These are phyloP conservation scores for Pycnonotus jocosus DNA, from an alignment of 2,113 vertebrate genomes.

Conservation along the genomic window DNA sequence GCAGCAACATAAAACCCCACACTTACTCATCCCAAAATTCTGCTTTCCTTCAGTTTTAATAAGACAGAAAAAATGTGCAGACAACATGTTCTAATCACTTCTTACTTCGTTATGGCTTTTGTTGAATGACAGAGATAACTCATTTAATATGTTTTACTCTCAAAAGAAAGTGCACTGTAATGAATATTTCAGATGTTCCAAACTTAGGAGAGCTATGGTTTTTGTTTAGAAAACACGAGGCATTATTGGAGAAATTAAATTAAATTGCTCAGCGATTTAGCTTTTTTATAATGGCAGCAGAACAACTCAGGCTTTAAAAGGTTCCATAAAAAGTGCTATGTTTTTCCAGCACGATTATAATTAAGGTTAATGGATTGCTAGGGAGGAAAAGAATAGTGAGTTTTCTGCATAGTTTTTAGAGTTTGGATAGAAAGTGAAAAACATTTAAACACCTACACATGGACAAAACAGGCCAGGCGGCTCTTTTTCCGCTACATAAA, in stretches of 20 bases:
- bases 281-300: constrained; percentile 38
- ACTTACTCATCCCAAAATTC: not conserved
- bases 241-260: constrained; percentile 46
- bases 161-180: constrained; percentile 23
- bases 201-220: not conserved
- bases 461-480: not conserved
- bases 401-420: constrained; percentile 12
- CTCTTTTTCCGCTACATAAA: not conserved
- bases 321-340: not conserved
- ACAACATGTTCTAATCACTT: not conserved
- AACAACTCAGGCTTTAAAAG: constrained; percentile 33
- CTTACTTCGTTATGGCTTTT: not conserved
- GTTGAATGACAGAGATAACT: not conserved
- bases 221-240: constrained; percentile 53
- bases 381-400: not conserved
- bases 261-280: constrained; percentile 49
- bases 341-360: constrained; percentile 26
- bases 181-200: constrained; percentile 32
- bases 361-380: constrained; percentile 45
- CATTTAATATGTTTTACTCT: not conserved
- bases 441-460: not conserved
- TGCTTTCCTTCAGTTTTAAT: not conserved
- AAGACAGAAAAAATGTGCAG: not conserved
- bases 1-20: not conserved
- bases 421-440: not conserved